Base-by-base conservation (phyloP, 2,797 vertebrate genomes). In the Esox masquinongy region DNA sequence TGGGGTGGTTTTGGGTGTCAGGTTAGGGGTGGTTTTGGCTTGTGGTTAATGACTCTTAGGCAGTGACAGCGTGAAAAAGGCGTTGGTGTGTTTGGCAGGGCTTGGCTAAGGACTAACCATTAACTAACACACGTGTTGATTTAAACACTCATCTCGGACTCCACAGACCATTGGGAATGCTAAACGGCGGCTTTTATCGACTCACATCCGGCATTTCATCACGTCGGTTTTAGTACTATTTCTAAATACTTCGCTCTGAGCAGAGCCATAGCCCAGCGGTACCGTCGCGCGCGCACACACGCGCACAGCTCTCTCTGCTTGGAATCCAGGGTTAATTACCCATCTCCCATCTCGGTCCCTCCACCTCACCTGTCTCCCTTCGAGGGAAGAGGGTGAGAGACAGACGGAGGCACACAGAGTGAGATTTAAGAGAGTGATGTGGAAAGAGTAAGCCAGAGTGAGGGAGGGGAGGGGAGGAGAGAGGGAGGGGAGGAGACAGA, bases 61-160 rank as follows among this genome's bases (percentile, higher is more conserved):
- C 5, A 39, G 36, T 39, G 36, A 39, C 36, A 1, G 36, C 7
- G 36, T 39, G 36, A 39, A 3, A 6, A 2, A 8, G 36, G 36
- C 7, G 36, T 39, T 31, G 29, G 29, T 31, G 29, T 31, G 29
- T 31, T 31, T 31, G 29, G 29, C 29, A 31, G 50, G 50, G 17
- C 50, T 19, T 51, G 50, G 50, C 50, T 7, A n/a, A 56, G 51
- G 51, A 56, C n/a, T 11, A 4, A 22, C 71, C 51, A 34, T 72
- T n/a, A 56, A 19, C 70, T 34, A 72, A 72, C 69, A 51, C 49
- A 26, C n/a, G 51, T 6, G 19, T 53, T 53, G 17, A 53, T 53
- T 53, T 53, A 53, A 53, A 53, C 1, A n/a, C 16, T n/a, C 5
- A 19, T 22, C 51, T 9, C 6, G 5, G 17, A 7, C 19, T 7